These are phyloP conservation scores for Cheilosia vulpina DNA, from an alignment of 2,888 invertebrate genomes.

Conservation along the genomic window DNA sequence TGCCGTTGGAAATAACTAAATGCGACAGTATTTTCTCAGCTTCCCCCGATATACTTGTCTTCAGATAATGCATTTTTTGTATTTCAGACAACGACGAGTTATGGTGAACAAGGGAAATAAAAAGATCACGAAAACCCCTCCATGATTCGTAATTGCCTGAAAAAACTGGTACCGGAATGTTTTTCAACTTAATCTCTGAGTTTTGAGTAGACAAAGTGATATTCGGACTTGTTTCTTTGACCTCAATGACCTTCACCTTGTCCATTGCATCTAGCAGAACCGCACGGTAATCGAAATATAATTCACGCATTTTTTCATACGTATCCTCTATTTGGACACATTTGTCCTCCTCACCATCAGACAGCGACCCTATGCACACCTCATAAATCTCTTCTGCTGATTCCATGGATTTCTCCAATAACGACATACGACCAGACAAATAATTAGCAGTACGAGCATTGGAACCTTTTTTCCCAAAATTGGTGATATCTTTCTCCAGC, in stretches of 20 bases:
- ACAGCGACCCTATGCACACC: constrained; percentile 2
- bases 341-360: constrained; percentile 23
- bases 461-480: too few species aligned
- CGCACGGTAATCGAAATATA: too few species aligned
- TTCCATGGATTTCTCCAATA: too few species aligned
- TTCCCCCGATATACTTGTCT: constrained; percentile 9
- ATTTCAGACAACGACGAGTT: not conserved
- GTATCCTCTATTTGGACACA: not conserved
- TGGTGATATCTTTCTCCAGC: too few species aligned
- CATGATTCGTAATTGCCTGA: not conserved
- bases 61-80: not conserved
- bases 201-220: too few species aligned
- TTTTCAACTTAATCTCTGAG: not conserved
- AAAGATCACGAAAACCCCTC: not conserved
- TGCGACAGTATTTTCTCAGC: not conserved
- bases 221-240: too few species aligned
- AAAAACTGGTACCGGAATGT: constrained; percentile 1
- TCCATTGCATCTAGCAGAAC: too few species aligned
- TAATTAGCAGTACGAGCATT: too few species aligned
- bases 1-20: constrained; percentile 1
- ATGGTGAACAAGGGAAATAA: not conserved
- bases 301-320: too few species aligned
- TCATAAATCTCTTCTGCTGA: too few species aligned
- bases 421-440: too few species aligned
- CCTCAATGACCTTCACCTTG: too few species aligned